Evolutionary conservation across 2,888 invertebrate species (phyloP), one percentile per base, ranked within the genome.

Genomic region (Diabrotica balteata): DNA sequence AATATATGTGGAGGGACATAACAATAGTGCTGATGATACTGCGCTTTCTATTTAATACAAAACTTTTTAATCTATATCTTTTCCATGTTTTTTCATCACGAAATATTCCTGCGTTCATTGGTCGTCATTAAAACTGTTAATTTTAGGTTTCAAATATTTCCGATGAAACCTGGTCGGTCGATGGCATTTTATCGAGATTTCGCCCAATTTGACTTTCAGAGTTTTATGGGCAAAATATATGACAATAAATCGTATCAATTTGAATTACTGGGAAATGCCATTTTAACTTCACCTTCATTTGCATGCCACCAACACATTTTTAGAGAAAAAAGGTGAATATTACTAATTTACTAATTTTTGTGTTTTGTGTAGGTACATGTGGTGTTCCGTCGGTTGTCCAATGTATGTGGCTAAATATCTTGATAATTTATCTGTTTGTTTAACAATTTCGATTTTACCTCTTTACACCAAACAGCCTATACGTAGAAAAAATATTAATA

Each of bases 171-270:
- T 66, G 63, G 69, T 49, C 71, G 75, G 53, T 74, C 74, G 52
- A 72, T 68, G 68, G 59, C 75, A 57, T 57, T 76, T 54, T 72
- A 68, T 67, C 72, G 77, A 73, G 68, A 73, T 72, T 72, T 76
- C 68, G 77, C 80, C n/a, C 73, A 76, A 65, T 78, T 72, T 72
- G 77, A 79, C 78, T 75, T 83, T 79, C 74, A 74, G 77, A 85
- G 83, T 78, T 76, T 83, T 75, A 76, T 84, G 77, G 85, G 85
- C 78, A 80, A 80, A 75, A 79, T 79, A 66, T 78, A 82, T 78
- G 84, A 86, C 77, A 82, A 75, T 71, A 81, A 80, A 74, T 80
- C 79, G 67, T 79, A 83, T 79, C 79, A 82, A 74, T 84, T 82
- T 77, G 81, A 80, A 76, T 78, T 84, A 73, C 73, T 84, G 72